Base-by-base conservation (phyloP, 2,888 invertebrate genomes). In the Rugalucina vietnamica region DNA sequence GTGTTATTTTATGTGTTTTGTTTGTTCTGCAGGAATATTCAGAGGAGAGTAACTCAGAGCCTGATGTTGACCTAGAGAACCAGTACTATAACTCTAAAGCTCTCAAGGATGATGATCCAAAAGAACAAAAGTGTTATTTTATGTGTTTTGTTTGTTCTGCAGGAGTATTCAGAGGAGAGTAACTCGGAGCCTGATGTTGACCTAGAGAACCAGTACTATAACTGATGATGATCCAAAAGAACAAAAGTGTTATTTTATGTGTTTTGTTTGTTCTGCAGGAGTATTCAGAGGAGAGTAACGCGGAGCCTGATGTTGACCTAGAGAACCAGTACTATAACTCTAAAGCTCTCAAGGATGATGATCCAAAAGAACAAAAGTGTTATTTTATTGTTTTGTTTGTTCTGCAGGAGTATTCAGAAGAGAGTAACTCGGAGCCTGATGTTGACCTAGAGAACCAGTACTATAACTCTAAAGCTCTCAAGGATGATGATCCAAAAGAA, bases 251-350 rank as follows among this genome's bases (percentile, higher is more conserved):
- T n/a, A n/a, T 27, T 49, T 21, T 39, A 27, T 39, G 21, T 27
- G n/a, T 34, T 43, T 18, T 72, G 43, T 49, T 60, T 32, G 8
- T 8, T 87, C 93, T 95, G 75, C 93, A 98, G 98, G 99, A 99
- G 96, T 99, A 99, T 95, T 99, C 99, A 0, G 99, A 99, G 95
- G 99, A 99, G 94, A 99, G 98, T 92, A 99, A 99, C 94, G 99
- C 99, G 0, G 99, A 99, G 94, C 99, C 99, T 0, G 99, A 99
- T 96, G 99, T 99, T 24, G 99, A 99, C 95, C 96, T 99, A 88
- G 99, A 99, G 95, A 99, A 99, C 95, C 99, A 99, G 95, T 99
- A 99, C 96, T 99, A 99, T 95, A 99, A 99, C 95, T 99, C 99
- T 90, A 99, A 99, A 95, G 98, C 99, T 0, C 95, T 99, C 75